Percentiles rank a stretch among this genome's conserved stretches.
These are phyloP conservation scores for Drosophila austrosaltans DNA, from an alignment of 2,888 invertebrate species.

Conservation along the genomic window DNA sequence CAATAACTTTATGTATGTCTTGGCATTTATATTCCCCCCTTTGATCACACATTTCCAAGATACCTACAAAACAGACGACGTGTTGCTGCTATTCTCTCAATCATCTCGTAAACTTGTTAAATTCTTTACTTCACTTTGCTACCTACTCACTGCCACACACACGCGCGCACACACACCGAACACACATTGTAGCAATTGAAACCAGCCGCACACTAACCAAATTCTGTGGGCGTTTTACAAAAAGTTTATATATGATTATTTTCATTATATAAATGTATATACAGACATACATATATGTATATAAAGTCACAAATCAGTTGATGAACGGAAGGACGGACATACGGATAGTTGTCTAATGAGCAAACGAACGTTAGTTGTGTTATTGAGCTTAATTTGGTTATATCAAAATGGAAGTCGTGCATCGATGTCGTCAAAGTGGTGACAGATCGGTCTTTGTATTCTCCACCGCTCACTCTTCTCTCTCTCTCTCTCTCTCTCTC, in stretches of 20 bases:
- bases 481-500: slow-evolving; percentile 29
- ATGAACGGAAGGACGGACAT: slow-evolving; percentile 35
- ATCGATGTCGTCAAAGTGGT: slow-evolving; percentile 44
- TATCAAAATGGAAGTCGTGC: slow-evolving; percentile 70
- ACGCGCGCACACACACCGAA: slow-evolving; percentile 9
- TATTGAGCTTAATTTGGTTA: slow-evolving; percentile 65
- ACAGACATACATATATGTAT: slow-evolving; percentile 18
- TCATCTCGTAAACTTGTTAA: slow-evolving; percentile 16
- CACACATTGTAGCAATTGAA: slow-evolving; percentile 24
- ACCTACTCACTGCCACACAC: slow-evolving; percentile 28
- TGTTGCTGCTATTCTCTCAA: slow-evolving; percentile 1
- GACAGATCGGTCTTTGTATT: slow-evolving; percentile 44
- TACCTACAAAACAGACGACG: not conserved
- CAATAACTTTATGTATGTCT: not conserved
- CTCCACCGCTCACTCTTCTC: slow-evolving; percentile 51
- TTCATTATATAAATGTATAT: slow-evolving; percentile 46
- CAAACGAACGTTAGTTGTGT: slow-evolving; percentile 20
- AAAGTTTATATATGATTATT: slow-evolving; percentile 65
- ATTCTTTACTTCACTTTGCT: slow-evolving; percentile 14
- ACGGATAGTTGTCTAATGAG: slow-evolving; percentile 46
- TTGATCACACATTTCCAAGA: not conserved
- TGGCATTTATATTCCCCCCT: not conserved
- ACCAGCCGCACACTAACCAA: slow-evolving; percentile 22
- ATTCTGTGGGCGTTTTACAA: slow-evolving; percentile 56
- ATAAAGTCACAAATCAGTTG: not conserved